These are phyloP conservation scores for Isoperla grammatica DNA, from an alignment of 2,888 invertebrate species.

Conservation along the genomic window DNA sequence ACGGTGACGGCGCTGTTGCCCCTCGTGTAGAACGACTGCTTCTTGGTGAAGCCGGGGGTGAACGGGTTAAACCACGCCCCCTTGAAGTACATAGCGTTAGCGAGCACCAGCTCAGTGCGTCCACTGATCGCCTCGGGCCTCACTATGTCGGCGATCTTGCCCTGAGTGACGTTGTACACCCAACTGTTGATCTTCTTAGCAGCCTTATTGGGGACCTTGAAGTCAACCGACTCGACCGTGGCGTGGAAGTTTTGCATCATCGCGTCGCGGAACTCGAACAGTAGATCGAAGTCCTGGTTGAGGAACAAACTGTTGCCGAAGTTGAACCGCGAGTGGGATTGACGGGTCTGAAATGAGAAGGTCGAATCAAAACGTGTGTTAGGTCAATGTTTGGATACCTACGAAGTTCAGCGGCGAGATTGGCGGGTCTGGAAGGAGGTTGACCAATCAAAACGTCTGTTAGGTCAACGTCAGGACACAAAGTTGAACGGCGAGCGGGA, in stretches of 20 bases:
- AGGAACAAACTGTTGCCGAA: constrained; percentile 45
- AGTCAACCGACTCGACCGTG: constrained; percentile 22
- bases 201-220: constrained; percentile 20
- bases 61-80: constrained; percentile 30
- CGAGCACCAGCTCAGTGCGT: constrained; percentile 29
- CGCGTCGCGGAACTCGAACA: constrained; percentile 42
- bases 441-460: too few species aligned
- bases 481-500: too few species aligned
- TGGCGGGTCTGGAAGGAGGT: too few species aligned
- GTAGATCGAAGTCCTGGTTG: constrained; percentile 41
- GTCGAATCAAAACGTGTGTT: too few species aligned
- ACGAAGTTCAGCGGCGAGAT: too few species aligned
- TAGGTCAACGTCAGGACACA: too few species aligned
- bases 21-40: constrained; percentile 24
- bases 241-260: constrained; percentile 26
- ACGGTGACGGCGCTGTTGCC: constrained; percentile 18
- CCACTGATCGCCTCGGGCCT: constrained; percentile 25
- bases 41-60: constrained; percentile 21
- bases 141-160: constrained; percentile 23
- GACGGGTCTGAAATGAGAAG: constrained; percentile 34
- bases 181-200: constrained; percentile 27
- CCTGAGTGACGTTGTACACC: constrained; percentile 26
- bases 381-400: too few species aligned
- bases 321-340: constrained; percentile 42
- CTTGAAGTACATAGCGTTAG: constrained; percentile 32